Evolutionary conservation across 2,113 vertebrate genomes (phyloP), one percentile per base, ranked within the genome.

Genomic region (Pollachius pollachius): DNA sequence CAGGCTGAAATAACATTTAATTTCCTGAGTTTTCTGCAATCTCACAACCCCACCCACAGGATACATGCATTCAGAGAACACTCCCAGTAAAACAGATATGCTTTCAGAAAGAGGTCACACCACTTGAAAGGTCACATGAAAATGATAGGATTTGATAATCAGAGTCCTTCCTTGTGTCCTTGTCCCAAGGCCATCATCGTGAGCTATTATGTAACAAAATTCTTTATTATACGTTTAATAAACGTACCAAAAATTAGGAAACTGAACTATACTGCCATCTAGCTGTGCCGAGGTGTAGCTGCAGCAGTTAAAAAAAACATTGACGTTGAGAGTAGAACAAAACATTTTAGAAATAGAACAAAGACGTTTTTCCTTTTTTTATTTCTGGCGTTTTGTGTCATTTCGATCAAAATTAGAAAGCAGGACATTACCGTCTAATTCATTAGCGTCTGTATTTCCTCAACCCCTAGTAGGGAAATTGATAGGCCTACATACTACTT

Each of bases 1-100:
- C 76, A 74, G 84, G 52, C 85, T 89, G 88, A 89, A 88, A 89
- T 89, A 89, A 90, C 85, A 81, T 88, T 86, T 75, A 57, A 89
- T 91, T 91, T 91, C 89, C 89, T 82, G 85, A 84, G 82, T 52
- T 72, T 74, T 57, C 67, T 77, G 67, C 69, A 83, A 68, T 80
- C 60, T 56, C 64, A 6, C 65, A 66, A 37, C 83, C 87, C 76
- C 88, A 81, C 88, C 85, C 82, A 70, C 59, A 76, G 80, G 80
- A 87, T 19, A 37, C 57, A 75, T 71, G 59, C 71, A 37, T 77
- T 60, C 75, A 78, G 62, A 80, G 70, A 74, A 41, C 59, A 17
- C 74, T 72, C 70, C 62, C 71, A 41, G 25, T 0, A 23, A 77
- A 80, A 21, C 5, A 82, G 84, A 85, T 61, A 80, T 74, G 78